A percentile compares a stretch with the other conserved stretches of the same genome.
Conservation (phyloP, 2,888 invertebrate species). For the Leucophenga maculata region DNA sequence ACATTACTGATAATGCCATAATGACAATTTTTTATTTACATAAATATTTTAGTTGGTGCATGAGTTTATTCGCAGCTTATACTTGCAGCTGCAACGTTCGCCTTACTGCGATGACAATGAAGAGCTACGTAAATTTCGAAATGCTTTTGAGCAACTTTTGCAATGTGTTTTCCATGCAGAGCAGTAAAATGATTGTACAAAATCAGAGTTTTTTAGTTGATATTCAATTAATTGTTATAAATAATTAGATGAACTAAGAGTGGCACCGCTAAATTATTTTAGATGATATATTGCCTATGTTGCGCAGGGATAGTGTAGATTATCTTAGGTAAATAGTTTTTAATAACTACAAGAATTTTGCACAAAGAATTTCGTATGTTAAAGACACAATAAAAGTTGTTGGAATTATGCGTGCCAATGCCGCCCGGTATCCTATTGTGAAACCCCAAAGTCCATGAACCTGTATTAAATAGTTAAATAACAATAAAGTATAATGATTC, state of each 20-base stretch:
- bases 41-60: slow-evolving; percentile 44
- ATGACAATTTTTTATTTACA: neutral
- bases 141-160: slow-evolving; percentile 43
- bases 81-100: slow-evolving; percentile 48
- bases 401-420: slow-evolving; percentile 39
- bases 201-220: neutral
- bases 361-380: slow-evolving; percentile 18
- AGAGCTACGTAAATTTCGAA: slow-evolving; percentile 35
- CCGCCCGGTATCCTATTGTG: slow-evolving; percentile 39
- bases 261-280: too few relatives aligned
- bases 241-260: too few relatives aligned
- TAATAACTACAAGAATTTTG: too few relatives aligned
- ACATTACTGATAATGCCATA: too few relatives aligned
- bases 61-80: slow-evolving; percentile 50
- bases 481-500: too few relatives aligned
- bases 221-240: neutral
- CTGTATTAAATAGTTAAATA: too few relatives aligned
- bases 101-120: slow-evolving; percentile 7
- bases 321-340: too few relatives aligned
- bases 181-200: neutral
- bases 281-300: too few relatives aligned
- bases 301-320: too few relatives aligned
- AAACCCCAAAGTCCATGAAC: slow-evolving; percentile 44
- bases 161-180: slow-evolving; percentile 36
- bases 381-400: slow-evolving; percentile 43